These are phyloP conservation scores for Trichopoda pennipes DNA, from an alignment of 2,888 invertebrate species.

Conservation along the genomic window DNA sequence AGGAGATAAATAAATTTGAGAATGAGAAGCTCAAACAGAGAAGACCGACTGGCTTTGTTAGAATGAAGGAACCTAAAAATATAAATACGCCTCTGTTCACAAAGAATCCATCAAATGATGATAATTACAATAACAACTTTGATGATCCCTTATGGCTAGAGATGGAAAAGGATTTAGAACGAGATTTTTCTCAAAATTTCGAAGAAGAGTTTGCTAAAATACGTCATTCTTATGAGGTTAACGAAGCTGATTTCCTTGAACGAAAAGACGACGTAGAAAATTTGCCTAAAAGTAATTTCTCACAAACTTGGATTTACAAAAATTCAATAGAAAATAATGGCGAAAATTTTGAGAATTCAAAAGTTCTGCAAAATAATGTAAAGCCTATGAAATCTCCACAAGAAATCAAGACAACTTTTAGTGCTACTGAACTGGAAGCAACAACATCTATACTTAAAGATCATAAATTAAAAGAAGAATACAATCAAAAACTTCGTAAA, in stretches of 20 bases:
- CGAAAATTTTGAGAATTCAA: too few species aligned
- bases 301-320: too few species aligned
- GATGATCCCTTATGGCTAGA: conserved; percentile 67
- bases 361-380: conserved; percentile 68
- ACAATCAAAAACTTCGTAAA: conserved; percentile 66
- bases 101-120: not conserved
- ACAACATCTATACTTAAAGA: conserved; percentile 55
- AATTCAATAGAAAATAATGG: too few species aligned
- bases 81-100: conserved; percentile 28
- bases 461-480: conserved; percentile 49
- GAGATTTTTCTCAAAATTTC: conserved; percentile 59
- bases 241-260: conserved; percentile 75
- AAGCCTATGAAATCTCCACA: conserved; percentile 13
- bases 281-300: not conserved
- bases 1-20: conserved; percentile 12
- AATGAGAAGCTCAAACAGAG: conserved; percentile 25
- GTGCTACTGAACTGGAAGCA: conserved; percentile 15
- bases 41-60: conserved; percentile 30
- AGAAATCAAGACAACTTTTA: conserved; percentile 45
- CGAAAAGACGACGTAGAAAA: conserved; percentile 53
- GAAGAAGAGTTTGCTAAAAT: conserved; percentile 73
- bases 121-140: not conserved
- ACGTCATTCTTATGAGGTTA: conserved; percentile 73
- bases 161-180: conserved; percentile 66
- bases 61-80: conserved; percentile 13